Conservation (phyloP, 2,113 vertebrate species). For the Amazona vittata region DNA sequence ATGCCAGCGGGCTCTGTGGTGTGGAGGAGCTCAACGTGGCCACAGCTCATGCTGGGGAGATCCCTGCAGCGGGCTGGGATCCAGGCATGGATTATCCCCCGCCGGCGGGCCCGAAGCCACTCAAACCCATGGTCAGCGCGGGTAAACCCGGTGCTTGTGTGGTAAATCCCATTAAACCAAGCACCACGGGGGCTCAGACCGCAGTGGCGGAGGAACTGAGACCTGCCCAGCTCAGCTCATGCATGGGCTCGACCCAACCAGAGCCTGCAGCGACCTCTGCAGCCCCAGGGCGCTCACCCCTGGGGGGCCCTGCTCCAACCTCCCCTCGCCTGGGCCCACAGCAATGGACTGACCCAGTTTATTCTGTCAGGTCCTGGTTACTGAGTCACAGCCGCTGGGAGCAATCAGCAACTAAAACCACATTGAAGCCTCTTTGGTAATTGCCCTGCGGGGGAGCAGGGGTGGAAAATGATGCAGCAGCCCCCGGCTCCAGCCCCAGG, state of each 20-base stretch:
- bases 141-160: not conserved
- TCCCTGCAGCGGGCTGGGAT: rapidly evolving
- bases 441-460: not conserved
- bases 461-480: not conserved
- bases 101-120: rapidly evolving
- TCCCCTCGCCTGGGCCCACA: rapidly evolving
- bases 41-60: rapidly evolving
- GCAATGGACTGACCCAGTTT: not conserved
- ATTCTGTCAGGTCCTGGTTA: not conserved
- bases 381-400: not conserved
- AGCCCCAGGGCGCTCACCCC: rapidly evolving
- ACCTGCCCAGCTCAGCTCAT: not conserved
- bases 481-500: not conserved
- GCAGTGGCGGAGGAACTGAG: not conserved
- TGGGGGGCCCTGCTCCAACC: not conserved
- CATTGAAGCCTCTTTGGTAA: not conserved
- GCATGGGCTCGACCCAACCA: not conserved
- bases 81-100: not conserved
- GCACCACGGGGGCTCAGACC: rapidly evolving
- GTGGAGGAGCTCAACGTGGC: rapidly evolving
- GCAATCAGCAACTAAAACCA: not conserved
- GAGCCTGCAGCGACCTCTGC: not conserved
- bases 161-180: conserved; percentile 42
- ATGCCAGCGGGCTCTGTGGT: not conserved
- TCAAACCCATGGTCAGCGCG: not conserved